A percentile compares a stretch with the other conserved stretches of the same genome.
phyloP scores from a whole-genome alignment of 1,140 invertebrate genomes.

The Thrips palmi region DNA sequence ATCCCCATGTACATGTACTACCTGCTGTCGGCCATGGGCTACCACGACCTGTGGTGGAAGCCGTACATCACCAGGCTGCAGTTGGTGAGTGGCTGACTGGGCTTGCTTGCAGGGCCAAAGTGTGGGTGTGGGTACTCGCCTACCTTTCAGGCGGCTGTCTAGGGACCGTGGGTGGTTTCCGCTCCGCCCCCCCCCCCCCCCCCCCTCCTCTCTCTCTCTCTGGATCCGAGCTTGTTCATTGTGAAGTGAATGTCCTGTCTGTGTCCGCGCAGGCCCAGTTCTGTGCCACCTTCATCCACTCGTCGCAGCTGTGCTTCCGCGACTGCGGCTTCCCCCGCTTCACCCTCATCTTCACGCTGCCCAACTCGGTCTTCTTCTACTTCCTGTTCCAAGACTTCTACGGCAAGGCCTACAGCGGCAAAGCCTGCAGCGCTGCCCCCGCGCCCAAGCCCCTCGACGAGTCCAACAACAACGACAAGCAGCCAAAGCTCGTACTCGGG shows the following conservation, averaged over 20 bases:
- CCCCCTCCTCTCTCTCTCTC: neutral
- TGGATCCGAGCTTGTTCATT: slow-evolving; percentile 5
- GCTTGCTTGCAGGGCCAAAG: neutral
- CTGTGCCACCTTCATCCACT: slow-evolving; percentile 56
- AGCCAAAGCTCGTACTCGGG: too few species aligned
- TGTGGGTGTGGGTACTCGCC: too few species aligned
- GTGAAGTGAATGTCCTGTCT: too few species aligned
- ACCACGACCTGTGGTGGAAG: slow-evolving; percentile 66
- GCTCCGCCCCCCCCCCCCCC: too few species aligned
- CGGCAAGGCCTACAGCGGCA: slow-evolving; percentile 42
- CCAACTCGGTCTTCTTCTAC: slow-evolving; percentile 64
- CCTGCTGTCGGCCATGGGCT: slow-evolving; percentile 51
- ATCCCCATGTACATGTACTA: slow-evolving; percentile 74
- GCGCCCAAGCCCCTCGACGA: slow-evolving; percentile 21
- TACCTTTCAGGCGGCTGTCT: neutral
- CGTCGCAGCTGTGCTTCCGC: slow-evolving; percentile 59
- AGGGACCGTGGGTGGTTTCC: neutral
- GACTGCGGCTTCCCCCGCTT: slow-evolving; percentile 70
- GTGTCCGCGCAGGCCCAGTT: slow-evolving; percentile 44
- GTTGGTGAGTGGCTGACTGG: slow-evolving; percentile 39
- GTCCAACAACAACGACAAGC: slow-evolving; percentile 15
- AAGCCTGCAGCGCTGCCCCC: too few species aligned
- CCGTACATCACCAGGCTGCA: slow-evolving; percentile 62
- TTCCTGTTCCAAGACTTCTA: slow-evolving; percentile 64
- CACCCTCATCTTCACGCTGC: slow-evolving; percentile 49